Evolutionary conservation across 2,113 vertebrate genomes (phyloP), one percentile per base, ranked within the genome.

Genomic region (Myotis lucifugus): DNA sequence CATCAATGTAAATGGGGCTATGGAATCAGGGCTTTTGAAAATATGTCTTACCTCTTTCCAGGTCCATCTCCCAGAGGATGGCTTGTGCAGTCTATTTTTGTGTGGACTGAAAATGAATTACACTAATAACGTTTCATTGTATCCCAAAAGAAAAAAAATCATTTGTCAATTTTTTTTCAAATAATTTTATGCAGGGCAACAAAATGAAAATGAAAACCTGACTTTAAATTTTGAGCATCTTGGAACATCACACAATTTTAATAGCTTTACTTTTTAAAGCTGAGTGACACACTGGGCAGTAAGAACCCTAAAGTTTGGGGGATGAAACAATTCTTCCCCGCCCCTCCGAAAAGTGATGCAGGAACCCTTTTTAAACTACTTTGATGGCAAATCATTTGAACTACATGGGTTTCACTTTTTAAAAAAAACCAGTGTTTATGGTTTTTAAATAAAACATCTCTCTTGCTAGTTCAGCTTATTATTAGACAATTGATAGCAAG

Each of bases 101-200:
- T 77, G 86, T 86, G 52, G 18, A 72, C 50, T 70, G 52, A n/a
- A 94, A 91, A 95, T 1, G 25, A 95, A 92, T 92, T 64, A 93
- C 90, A 19, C 11, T 88, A 34, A 37, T 76, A 69, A 82, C 23
- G 67, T 61, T 92, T 91, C 56, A 64, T 64, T 66, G 25, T 73
- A 73, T 50, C 48, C 42, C 42, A 10, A 67, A 79, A 78, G 70
- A 3, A 17, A 40, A 40, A 76, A 48, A n/a, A 14, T 61, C 21
- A 8, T 64, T 69, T 64, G 46, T 76, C 37, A 42, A 7, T 66
- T 69, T 66, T 50, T 37, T 64, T 66, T 6, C 12, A 85, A 93
- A 37, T 86, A 94, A 73, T 52, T 69, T 89, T 93, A 74, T 34
- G 21, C 40, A 94, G 2, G 46, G 9, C 32, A 89, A 21, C 32